Evolutionary conservation across 2,888 invertebrate species (phyloP), one percentile per base, ranked within the genome.

Genomic region (Drosophila multiciliata): DNA sequence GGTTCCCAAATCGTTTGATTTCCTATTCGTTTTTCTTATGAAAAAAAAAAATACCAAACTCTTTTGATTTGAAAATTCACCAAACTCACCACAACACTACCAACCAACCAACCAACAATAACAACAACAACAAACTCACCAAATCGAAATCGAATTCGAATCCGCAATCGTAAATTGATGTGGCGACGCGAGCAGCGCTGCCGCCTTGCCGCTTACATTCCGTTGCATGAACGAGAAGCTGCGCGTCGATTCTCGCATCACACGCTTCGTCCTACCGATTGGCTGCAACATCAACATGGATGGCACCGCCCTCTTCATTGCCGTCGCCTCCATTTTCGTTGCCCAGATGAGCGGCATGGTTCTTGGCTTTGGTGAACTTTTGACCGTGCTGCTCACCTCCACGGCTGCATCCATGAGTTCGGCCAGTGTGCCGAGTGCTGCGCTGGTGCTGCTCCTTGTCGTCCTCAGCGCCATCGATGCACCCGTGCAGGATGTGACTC

Each of bases 281-380:
- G 98, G 98, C 7, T 97, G 97, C 91, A 98, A 97, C 91, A 96
- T 98, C 91, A 98, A 98, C 93, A 98, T 98, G 97, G 97, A 98
- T 86, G 97, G 97, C 3, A 97, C 97, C 0, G 97, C 97, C 0
- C 94, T 98, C 54, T 99, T 98, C 93, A 95, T 98, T 40, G 95
- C 98, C 0, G 96, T 97, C 4, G 97, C 98, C 6, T 96, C 97
- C 68, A 95, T 97, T 89, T 97, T 97, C 92, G 96, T 97, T 83
- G 97, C 97, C 48, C 93, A 95, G 97, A 97, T 98, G 96, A 98
- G 97, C 90, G 96, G 96, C 71, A 95, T 98, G 87, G 93, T 94
- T 20, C 94, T 98, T 73, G 96, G 96, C 26, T 95, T 97, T 75
- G 97, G 97, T 8, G 97, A 98, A 92, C 95, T 98, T 29, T 95